Conservation (phyloP, 1,140 invertebrate species). For the Pollicipes pollicipes region DNA sequence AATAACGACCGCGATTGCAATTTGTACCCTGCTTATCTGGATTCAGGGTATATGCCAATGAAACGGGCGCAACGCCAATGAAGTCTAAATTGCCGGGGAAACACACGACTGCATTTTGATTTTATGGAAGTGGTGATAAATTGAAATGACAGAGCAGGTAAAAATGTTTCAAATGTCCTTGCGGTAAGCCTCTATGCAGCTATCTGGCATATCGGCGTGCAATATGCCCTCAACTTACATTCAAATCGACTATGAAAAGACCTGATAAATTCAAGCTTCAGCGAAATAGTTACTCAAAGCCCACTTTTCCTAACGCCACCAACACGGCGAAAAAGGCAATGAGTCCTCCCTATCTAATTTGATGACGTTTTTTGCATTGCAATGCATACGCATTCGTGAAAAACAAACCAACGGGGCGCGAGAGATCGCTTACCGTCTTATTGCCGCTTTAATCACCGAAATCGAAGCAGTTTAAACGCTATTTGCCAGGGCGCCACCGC, state of each 20-base stretch:
- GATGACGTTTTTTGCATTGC: no score
- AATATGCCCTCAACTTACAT: neutral
- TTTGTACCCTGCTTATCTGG: neutral
- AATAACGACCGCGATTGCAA: neutral
- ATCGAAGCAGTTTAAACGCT: neutral
- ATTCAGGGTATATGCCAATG: neutral
- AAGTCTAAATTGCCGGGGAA: neutral
- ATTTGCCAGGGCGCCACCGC: neutral
- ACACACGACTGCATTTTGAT: neutral
- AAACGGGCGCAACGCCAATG: neutral
- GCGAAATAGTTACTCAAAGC: neutral
- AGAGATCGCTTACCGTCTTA: no score
- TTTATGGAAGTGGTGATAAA: no score
- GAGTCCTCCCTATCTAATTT: no score
- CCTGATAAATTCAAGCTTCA: neutral
- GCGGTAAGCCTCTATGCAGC: no score
- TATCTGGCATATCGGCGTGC: neutral
- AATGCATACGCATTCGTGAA: no score
- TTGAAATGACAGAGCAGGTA: no score
- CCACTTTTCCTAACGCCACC: no score
- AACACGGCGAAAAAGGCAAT: no score
- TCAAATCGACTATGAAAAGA: no score
- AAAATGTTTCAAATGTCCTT: no score
- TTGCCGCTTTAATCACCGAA: neutral
- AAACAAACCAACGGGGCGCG: no score